These are phyloP conservation scores for Ellobius talpinus DNA, from an alignment of 2,113 vertebrate genomes.

Conservation along the genomic window DNA sequence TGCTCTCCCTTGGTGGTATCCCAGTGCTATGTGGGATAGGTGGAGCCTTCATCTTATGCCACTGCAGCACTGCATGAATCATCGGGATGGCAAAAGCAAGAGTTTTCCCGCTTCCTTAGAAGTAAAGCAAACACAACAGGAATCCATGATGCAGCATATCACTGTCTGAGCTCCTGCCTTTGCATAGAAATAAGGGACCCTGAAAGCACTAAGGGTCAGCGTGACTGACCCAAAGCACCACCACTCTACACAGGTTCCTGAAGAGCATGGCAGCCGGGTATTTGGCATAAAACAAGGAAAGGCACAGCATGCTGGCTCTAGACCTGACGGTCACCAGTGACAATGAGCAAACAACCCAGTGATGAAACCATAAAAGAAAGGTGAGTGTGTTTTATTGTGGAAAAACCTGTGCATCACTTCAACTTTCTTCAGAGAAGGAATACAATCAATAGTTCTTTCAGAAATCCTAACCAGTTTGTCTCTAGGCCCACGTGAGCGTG, in stretches of 20 bases:
- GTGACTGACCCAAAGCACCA: not conserved
- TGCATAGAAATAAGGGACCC: not conserved
- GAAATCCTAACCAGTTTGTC: not conserved
- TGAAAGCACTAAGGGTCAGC: conserved; percentile 23
- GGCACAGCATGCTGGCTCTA: not conserved
- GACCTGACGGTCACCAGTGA: not conserved
- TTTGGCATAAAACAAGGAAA: not conserved
- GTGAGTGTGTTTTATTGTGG: not conserved
- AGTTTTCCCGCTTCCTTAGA: conserved; percentile 96
- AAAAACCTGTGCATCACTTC: not conserved
- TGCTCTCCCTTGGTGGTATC: not conserved
- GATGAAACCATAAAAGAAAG: not conserved
- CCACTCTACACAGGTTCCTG: not conserved
- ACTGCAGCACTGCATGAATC: conserved; percentile 95
- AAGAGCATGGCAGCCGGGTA: not conserved
- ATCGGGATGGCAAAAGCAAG: conserved; percentile 97
- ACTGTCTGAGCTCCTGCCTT: not conserved
- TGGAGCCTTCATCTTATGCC: conserved; percentile 83
- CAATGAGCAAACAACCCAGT: not conserved
- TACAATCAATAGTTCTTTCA: not conserved
- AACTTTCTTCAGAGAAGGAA: not conserved
- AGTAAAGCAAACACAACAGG: conserved; percentile 45
- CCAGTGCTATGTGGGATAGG: not conserved
- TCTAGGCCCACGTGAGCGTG: not conserved
- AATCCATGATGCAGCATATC: conserved; percentile 25